Conservation (phyloP, 2,113 vertebrate species). For the Austrofundulus limnaeus region DNA sequence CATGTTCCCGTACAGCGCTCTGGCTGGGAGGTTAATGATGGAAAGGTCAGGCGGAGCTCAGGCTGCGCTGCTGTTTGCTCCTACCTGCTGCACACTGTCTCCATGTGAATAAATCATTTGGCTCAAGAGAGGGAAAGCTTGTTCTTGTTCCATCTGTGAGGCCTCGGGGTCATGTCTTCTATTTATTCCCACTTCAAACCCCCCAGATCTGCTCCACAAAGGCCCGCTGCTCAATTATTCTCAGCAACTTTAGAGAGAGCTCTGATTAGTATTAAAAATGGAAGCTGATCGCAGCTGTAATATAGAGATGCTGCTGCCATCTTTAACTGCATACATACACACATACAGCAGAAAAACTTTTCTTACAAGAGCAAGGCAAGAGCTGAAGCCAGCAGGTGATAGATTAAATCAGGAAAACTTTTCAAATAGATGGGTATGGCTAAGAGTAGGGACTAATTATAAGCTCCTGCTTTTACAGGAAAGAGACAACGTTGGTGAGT, state of each 20-base stretch:
- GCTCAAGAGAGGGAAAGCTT: conserved; percentile 30
- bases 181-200: conserved; percentile 29
- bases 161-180: conserved; percentile 29
- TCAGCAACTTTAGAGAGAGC: conserved; percentile 25
- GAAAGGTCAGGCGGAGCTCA: conserved; percentile 22
- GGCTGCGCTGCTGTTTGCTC: conserved; percentile 24
- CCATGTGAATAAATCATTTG: conserved; percentile 58
- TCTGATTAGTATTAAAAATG: conserved; percentile 38
- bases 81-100: conserved; percentile 14
- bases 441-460: background rate
- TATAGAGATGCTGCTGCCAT: background rate
- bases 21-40: conserved; percentile 5
- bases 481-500: background rate
- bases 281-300: conserved; percentile 8
- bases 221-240: conserved; percentile 13
- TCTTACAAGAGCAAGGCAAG: background rate
- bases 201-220: conserved; percentile 4
- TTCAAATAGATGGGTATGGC: background rate
- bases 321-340: conserved; percentile 19
- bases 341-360: conserved; percentile 1
- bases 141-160: conserved; percentile 34
- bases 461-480: background rate
- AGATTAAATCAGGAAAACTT: background rate
- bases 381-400: background rate
- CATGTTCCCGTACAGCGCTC: background rate